phyloP scores from a whole-genome alignment of 1,140 invertebrate species.

The Drosophila yakuba region DNA sequence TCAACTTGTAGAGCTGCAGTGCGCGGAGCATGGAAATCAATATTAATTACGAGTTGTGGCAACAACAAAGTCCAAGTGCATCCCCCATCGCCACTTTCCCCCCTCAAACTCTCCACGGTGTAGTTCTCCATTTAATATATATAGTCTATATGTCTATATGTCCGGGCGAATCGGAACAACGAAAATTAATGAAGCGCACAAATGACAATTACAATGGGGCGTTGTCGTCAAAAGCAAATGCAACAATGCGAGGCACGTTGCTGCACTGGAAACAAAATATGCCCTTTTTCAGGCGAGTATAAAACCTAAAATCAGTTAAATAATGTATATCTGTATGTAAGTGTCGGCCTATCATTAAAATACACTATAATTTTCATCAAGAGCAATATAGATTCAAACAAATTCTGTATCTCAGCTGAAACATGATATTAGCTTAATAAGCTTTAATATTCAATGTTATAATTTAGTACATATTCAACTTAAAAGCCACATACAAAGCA shows the following conservation, averaged over 20 bases:
- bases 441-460: neutral
- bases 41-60: constrained; percentile 56
- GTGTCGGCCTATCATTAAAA: too few species aligned
- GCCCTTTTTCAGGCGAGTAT: too few species aligned
- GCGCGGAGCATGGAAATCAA: constrained; percentile 46
- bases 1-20: constrained; percentile 1
- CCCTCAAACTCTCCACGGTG: constrained; percentile 9
- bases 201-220: constrained; percentile 67
- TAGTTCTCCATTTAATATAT: neutral
- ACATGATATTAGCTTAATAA: too few species aligned
- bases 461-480: too few species aligned
- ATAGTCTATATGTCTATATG: constrained; percentile 17
- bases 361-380: too few species aligned
- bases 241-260: constrained; percentile 26
- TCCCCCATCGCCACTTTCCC: constrained; percentile 28
- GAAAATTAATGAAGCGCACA: constrained; percentile 70
- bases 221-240: constrained; percentile 46
- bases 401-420: too few species aligned
- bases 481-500: too few species aligned
- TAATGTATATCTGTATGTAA: neutral
- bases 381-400: too few species aligned
- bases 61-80: neutral
- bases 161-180: constrained; percentile 42
- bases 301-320: neutral
- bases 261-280: constrained; percentile 2